phyloP scores from a whole-genome alignment of 2,113 vertebrate species.

The Podiceps cristatus region DNA sequence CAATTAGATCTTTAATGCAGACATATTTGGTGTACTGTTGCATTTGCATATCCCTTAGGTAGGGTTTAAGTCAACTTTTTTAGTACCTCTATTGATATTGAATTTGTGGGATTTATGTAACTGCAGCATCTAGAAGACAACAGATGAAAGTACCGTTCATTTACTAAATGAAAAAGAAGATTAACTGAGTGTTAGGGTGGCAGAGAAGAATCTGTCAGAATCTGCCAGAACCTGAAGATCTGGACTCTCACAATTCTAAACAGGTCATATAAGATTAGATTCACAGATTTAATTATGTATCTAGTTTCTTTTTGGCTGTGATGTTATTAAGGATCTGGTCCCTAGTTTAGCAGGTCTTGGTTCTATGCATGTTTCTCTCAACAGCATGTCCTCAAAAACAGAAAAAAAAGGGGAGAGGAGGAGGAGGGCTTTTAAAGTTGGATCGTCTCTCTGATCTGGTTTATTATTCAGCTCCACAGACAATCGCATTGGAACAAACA shows the following conservation, averaged over 20 bases:
- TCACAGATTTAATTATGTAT: not conserved
- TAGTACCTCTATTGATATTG: not conserved
- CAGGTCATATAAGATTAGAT: not conserved
- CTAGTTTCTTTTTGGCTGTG: not conserved
- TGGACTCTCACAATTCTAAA: not conserved
- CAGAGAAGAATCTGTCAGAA: not conserved
- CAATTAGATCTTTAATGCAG: not conserved
- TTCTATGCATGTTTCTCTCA: not conserved
- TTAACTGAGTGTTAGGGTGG: not conserved
- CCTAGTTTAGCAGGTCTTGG: not conserved
- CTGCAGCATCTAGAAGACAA: not conserved
- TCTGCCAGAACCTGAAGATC: not conserved
- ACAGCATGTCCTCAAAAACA: not conserved
- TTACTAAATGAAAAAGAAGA: not conserved
- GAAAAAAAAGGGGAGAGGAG: not conserved
- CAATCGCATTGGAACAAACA: not conserved
- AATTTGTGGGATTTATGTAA: not conserved
- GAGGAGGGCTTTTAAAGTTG: not conserved
- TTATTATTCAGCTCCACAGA: slow-evolving; percentile 15
- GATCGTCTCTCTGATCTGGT: slow-evolving; percentile 2
- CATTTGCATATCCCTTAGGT: not conserved
- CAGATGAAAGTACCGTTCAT: not conserved
- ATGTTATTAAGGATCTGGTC: not conserved
- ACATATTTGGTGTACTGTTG: not conserved
- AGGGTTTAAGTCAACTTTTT: not conserved